Evolutionary conservation across 1,140 invertebrate genomes (phyloP), one percentile per base, ranked within the genome.

Genomic region (Microvelia longipes): DNA sequence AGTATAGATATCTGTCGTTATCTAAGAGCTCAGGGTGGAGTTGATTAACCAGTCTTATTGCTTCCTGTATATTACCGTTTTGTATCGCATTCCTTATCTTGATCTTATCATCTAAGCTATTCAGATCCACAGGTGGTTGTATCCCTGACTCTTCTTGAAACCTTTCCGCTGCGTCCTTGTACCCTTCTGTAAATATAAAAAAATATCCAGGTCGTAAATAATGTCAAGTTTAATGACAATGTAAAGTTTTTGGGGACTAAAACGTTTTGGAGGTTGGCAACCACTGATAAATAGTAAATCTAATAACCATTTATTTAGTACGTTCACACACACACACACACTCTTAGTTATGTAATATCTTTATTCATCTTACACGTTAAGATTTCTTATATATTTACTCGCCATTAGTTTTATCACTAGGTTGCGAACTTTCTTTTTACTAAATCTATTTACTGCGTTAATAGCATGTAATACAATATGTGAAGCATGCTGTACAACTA

Each of bases 111-210:
- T 98, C 94, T 70, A 98, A 79, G 0, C 91, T 91, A 76, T 90
- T 91, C 29, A 96, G 83, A 73, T 98, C 91, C 19, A 96, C 87
- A 1, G 88, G 86, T 11, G 93, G 91, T 65, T 88, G 87, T 0
- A 97, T 85, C 13, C 94, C 94, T 14, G 94, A 94, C 80, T 98
- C 96, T 76, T 91, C 85, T 79, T 95, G 89, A 80, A 98, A 98
- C 79, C 96, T 98, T 76, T 98, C 91, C 0, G 96, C 96, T 28
- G 96, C 96, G 81, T 98, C 96, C 80, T 98, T 98, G 76, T 97
- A 98, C 11, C 95, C 94, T 79, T 98, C 95, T 96, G 78, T 25
- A 72, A 72, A 14, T 26, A 27, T 15, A 67, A 67, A 28, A 13
- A 28, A 67, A n/a, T n/a, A n/a, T n/a, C n/a, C n/a, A n/a, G n/a